Evolutionary conservation across 2,797 vertebrate species (phyloP).

Genomic region (Notamacropus eugenii): DNA sequence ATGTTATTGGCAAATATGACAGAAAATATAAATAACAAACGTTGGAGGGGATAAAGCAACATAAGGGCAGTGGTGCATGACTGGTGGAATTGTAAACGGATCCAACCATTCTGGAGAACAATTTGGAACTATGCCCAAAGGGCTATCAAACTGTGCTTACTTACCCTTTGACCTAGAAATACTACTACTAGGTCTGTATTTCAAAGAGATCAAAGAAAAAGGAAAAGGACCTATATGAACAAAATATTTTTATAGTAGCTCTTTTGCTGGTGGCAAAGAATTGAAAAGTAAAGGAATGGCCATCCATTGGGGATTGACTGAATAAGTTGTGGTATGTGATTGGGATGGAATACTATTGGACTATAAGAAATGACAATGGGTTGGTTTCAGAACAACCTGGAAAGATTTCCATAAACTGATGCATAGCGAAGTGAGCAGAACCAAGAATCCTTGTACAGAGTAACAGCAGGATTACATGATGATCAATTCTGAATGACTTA

Average conservation of each 20-base stretch:
- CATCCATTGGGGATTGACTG: not conserved
- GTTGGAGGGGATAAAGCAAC: accelerated
- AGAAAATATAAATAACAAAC: not conserved
- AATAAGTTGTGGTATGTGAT: not conserved
- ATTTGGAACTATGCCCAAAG: not conserved
- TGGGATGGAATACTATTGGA: not conserved
- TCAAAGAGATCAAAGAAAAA: not conserved
- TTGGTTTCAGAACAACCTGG: not conserved
- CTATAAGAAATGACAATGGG: not conserved
- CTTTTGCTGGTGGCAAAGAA: not conserved
- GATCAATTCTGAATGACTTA: not conserved
- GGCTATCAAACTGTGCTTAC: not conserved
- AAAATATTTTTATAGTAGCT: not conserved
- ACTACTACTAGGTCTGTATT: not conserved
- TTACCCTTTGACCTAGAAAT: not conserved
- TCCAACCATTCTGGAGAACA: not conserved
- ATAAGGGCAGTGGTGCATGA: too few relatives aligned
- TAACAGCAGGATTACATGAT: not conserved
- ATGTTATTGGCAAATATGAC: not conserved
- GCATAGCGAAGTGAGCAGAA: too few relatives aligned
- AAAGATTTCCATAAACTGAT: too few relatives aligned
- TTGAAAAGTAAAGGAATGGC: not conserved
- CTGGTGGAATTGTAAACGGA: not conserved
- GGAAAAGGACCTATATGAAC: not conserved
- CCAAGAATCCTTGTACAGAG: not conserved